Base-by-base conservation (phyloP, 2,113 vertebrate species). In the Argyrosomus japonicus region DNA sequence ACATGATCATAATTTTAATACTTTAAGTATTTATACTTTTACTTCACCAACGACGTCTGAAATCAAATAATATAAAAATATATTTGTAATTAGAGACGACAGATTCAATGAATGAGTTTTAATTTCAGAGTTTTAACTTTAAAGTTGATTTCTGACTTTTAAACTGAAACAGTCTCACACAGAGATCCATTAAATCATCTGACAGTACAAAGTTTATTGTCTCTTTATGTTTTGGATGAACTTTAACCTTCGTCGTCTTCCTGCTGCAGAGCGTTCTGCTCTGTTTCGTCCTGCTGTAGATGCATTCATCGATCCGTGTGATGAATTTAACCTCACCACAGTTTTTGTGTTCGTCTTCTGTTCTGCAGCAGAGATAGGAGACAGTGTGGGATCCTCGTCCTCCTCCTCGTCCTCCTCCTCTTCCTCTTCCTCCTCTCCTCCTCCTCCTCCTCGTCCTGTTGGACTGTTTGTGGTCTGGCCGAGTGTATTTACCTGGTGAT, bases 401-500 rank as follows among this genome's bases (percentile, higher is more conserved):
- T 27, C 70, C 19, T 32, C 56, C 32, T 74, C 51, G 51, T 64
- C 36, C 43, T 45, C 43, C 43, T 43, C 73, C 12, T 51, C 54
- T 21, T 60, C n/a, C n/a, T n/a, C n/a, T n/a, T n/a, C n/a, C n/a
- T 54, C 40, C 19, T 54, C 29, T 32, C 64, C 54, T 60, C 64
- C 36, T 27, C 70, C 27, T n/a, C 54, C 32, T 74, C 58, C 58
- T 64, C 36, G 25, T 5, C 5, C 19, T 40, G 15, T 15, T 25
- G 51, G 36, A 32, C 84, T 87, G 75, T 89, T 89, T 78, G 78
- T 87, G 58, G 79, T 82, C 65, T 80, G 79, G 84, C 92, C 82
- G 69, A 68, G 90, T 58, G 75, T 95, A 83, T 96, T 96, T 95
- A 95, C 94, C 95, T 92, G 93, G 75, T 75, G 82, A 89, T 90